phyloP scores from a whole-genome alignment of 2,113 vertebrate genomes.

The Corythaeola cristata region DNA sequence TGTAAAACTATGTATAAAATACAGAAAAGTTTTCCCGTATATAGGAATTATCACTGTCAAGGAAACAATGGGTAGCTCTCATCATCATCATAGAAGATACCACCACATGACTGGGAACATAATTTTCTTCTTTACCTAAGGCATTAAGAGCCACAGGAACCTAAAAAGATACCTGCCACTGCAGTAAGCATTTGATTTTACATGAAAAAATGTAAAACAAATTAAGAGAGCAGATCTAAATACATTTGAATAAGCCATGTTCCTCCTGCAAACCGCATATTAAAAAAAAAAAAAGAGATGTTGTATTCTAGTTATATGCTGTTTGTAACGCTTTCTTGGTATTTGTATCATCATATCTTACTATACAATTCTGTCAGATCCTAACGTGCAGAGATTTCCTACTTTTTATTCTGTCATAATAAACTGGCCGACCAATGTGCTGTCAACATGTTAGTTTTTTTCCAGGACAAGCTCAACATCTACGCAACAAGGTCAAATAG shows the following conservation, averaged over 20 bases:
- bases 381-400: background rate
- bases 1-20: background rate
- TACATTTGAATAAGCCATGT: background rate
- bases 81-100: background rate
- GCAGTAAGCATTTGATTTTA: background rate
- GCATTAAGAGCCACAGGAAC: background rate
- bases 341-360: background rate
- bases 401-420: background rate
- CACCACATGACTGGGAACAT: background rate
- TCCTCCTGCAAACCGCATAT: background rate
- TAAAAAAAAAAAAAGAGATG: too few relatives aligned
- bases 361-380: background rate
- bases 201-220: background rate
- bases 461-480: background rate
- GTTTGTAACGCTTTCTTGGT: background rate
- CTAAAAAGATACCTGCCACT: background rate
- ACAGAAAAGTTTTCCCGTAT: background rate
- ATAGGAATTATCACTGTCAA: background rate
- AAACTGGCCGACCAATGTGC: rapidly evolving
- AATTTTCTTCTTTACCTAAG: background rate
- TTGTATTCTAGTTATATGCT: background rate
- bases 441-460: background rate
- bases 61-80: background rate
- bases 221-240: background rate
- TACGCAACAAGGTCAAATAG: slow-evolving; percentile 41